phyloP scores from a whole-genome alignment of 2,797 vertebrate genomes.

The Cyprinodon diabolis region DNA sequence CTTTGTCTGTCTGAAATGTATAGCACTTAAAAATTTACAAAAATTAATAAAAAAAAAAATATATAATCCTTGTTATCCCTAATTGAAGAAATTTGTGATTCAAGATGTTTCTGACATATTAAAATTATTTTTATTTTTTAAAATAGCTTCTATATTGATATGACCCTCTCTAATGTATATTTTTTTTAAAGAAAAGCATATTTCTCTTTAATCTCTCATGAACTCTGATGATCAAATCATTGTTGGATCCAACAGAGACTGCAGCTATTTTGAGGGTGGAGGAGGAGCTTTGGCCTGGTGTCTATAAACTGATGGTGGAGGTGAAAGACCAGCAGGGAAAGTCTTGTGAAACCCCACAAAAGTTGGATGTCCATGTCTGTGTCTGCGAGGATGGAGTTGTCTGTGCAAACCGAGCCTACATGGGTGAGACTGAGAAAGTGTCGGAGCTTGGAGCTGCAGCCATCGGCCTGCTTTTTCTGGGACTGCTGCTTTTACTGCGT shows the following conservation, averaged over 20 bases:
- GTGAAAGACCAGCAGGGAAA: slow-evolving; percentile 71
- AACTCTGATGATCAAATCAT: background rate
- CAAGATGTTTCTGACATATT: too few relatives aligned
- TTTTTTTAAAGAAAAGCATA: background rate
- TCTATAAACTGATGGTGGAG: slow-evolving; percentile 60
- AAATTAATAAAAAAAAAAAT: too few relatives aligned
- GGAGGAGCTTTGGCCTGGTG: slow-evolving; percentile 60
- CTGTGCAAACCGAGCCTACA: slow-evolving; percentile 16
- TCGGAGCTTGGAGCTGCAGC: slow-evolving; percentile 62
- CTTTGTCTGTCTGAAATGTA: background rate
- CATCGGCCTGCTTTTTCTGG: slow-evolving; percentile 75
- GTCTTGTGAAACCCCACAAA: slow-evolving; percentile 71
- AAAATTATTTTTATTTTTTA: too few relatives aligned
- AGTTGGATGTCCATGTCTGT: slow-evolving; percentile 68
- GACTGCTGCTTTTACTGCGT: slow-evolving; percentile 78
- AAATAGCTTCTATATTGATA: background rate
- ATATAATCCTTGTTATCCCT: too few relatives aligned
- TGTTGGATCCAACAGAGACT: slow-evolving; percentile 62
- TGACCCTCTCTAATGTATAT: background rate
- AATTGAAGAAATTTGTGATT: too few relatives aligned
- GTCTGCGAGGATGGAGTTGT: slow-evolving; percentile 59
- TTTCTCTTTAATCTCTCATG: background rate
- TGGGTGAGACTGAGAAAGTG: background rate
- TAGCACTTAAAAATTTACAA: too few relatives aligned
- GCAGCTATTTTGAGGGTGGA: slow-evolving; percentile 62